These are phyloP conservation scores for Hirundo rustica DNA, from an alignment of 2,797 vertebrate genomes.

Conservation along the genomic window DNA sequence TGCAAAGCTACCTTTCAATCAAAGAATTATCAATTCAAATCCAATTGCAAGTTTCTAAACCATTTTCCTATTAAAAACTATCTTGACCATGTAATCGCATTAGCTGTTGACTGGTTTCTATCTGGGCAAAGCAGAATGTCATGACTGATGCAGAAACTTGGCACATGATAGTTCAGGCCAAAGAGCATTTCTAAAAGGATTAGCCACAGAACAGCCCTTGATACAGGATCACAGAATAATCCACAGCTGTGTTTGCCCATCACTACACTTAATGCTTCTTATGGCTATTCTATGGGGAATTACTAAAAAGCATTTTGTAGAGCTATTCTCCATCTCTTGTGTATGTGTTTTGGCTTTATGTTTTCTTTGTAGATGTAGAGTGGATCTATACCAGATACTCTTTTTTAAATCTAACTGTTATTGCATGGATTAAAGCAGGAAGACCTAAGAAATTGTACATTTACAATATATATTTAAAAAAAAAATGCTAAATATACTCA, in stretches of 20 bases:
- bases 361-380: not conserved
- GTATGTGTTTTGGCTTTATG: not conserved
- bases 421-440: not conserved
- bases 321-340: not conserved
- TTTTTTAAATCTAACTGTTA: not conserved
- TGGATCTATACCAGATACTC: not conserved
- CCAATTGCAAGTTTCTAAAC: conserved; percentile 56
- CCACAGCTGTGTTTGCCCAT: not conserved
- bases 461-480: not conserved
- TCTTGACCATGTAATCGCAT: conserved; percentile 46
- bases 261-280: conserved; percentile 41
- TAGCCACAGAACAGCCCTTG: conserved; percentile 32
- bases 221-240: conserved; percentile 34
- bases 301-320: not conserved
- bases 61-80: conserved; percentile 57
- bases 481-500: not conserved
- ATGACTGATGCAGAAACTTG: conserved; percentile 36
- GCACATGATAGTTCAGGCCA: conserved; percentile 14
- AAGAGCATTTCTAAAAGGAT: conserved; percentile 57
- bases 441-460: not conserved
- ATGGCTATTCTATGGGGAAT: conserved; percentile 27
- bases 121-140: conserved; percentile 41
- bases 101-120: conserved; percentile 31
- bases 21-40: conserved; percentile 49
- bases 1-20: conserved; percentile 42